Evolutionary conservation across 2,888 invertebrate genomes (phyloP).

Genomic region (Rhyacophila evoluta): DNA sequence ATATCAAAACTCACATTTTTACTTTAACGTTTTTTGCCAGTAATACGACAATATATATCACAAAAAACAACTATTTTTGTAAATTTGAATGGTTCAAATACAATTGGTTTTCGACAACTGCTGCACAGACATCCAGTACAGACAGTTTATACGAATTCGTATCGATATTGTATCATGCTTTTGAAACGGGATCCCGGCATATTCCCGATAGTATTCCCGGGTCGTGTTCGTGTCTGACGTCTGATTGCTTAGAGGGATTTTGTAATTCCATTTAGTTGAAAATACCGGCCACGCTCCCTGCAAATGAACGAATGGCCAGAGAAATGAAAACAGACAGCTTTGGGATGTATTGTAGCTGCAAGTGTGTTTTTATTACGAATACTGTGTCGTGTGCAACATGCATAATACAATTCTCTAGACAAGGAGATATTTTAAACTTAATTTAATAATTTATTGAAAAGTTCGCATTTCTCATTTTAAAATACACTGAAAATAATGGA

Average conservation of each 20-base stretch:
- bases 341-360: background rate
- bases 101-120: background rate
- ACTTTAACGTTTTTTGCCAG: too few species aligned
- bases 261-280: constrained; percentile 42
- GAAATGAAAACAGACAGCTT: background rate
- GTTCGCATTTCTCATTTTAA: too few species aligned
- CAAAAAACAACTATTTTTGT: background rate
- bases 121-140: background rate
- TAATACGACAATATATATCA: background rate
- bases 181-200: background rate
- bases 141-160: background rate
- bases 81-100: background rate
- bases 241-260: constrained; percentile 35
- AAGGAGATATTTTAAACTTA: too few species aligned
- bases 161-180: background rate
- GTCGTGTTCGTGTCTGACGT: constrained; percentile 26
- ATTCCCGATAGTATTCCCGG: background rate
- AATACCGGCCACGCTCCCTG: background rate
- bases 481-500: too few species aligned
- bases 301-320: background rate
- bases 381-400: too few species aligned
- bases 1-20: background rate
- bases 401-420: too few species aligned
- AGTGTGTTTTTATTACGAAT: too few species aligned
- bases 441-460: too few species aligned